phyloP scores from a whole-genome alignment of 2,888 invertebrate species.

The Fragum whitleyi region DNA sequence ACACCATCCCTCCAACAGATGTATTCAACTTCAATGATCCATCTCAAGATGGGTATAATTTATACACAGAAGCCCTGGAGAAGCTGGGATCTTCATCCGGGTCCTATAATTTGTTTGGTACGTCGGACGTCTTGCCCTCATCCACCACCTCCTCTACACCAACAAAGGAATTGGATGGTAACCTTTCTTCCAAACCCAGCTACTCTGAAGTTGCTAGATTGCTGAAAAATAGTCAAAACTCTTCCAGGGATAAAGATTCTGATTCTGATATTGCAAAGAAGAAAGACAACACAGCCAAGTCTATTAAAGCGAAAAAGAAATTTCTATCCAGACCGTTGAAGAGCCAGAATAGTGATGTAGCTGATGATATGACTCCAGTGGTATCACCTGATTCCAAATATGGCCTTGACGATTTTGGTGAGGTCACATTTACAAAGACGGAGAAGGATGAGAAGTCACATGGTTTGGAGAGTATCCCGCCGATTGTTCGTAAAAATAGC shows the following conservation, averaged over 20 bases:
- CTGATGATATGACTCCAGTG: slow-evolving; percentile 68
- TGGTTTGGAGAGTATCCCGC: slow-evolving; percentile 68
- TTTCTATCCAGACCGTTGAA: slow-evolving; percentile 52
- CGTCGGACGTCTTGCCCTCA: slow-evolving; percentile 63
- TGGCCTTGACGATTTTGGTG: slow-evolving; percentile 82
- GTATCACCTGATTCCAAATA: slow-evolving; percentile 80
- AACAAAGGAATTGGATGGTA: slow-evolving; percentile 46
- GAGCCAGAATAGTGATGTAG: slow-evolving; percentile 51
- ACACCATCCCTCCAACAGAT: slow-evolving; percentile 31
- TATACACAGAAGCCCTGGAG: slow-evolving; percentile 72
- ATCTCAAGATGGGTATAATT: slow-evolving; percentile 69
- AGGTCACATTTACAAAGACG: slow-evolving; percentile 59
- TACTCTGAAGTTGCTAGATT: slow-evolving; percentile 82
- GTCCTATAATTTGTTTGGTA: slow-evolving; percentile 75
- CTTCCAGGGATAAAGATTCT: slow-evolving; percentile 33
- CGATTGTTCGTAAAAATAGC: slow-evolving; percentile 69
- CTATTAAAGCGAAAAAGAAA: slow-evolving; percentile 60
- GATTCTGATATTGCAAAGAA: slow-evolving; percentile 38
- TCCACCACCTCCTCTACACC: slow-evolving; percentile 56
- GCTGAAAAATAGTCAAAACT: slow-evolving; percentile 66
- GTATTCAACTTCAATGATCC: slow-evolving; percentile 50
- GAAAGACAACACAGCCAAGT: slow-evolving; percentile 40
- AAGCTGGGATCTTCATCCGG: slow-evolving; percentile 66
- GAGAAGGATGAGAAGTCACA: slow-evolving; percentile 63
- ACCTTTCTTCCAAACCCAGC: slow-evolving; percentile 68